A percentile compares a stretch with the other conserved stretches of the same genome.
These are phyloP conservation scores for Irena cyanogastra DNA, from an alignment of 2,113 vertebrate species.

Conservation along the genomic window DNA sequence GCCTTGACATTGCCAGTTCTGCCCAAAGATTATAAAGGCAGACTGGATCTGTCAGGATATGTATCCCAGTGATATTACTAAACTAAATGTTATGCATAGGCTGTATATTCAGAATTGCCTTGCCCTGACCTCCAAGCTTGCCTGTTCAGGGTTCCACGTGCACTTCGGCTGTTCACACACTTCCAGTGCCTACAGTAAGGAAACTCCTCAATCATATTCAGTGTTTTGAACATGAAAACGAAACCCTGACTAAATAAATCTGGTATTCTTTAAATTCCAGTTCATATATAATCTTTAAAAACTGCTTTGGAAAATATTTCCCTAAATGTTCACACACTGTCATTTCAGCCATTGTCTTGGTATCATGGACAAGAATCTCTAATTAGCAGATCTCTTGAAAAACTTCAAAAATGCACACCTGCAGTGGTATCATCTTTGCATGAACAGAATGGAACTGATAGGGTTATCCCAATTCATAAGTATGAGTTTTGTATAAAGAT, in stretches of 20 bases:
- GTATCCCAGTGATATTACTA: background rate
- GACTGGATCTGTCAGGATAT: background rate
- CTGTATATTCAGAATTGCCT: background rate
- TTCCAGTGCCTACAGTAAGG: background rate
- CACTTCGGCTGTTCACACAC: background rate
- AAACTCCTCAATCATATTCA: background rate
- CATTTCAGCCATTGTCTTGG: background rate
- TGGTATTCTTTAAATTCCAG: background rate
- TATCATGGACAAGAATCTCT: background rate
- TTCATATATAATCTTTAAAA: background rate
- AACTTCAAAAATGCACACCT: background rate
- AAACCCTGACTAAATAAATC: background rate
- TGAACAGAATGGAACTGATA: background rate
- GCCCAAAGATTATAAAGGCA: background rate
- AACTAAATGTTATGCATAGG: background rate
- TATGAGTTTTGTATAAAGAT: slow-evolving; percentile 16
- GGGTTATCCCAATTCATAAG: background rate
- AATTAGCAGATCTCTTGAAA: background rate
- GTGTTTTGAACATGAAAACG: background rate
- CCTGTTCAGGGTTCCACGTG: accelerated
- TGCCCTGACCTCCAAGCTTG: background rate
- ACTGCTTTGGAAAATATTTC: background rate
- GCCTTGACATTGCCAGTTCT: background rate
- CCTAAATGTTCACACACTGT: background rate
- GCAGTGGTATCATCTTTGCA: background rate